Conservation (phyloP, 1,140 invertebrate genomes). For the Cataglyphis hispanica region DNA sequence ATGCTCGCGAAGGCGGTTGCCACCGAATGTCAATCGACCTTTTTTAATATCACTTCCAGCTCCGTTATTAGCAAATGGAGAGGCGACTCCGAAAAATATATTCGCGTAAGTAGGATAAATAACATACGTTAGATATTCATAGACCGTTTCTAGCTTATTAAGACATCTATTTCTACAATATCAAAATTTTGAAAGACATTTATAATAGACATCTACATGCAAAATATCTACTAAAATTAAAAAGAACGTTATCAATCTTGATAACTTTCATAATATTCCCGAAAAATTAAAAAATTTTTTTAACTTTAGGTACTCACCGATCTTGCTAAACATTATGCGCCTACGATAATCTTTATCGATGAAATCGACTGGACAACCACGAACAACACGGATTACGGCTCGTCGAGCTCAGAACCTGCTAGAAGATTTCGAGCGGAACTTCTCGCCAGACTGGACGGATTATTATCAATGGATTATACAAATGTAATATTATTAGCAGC, state of each 20-base stretch:
- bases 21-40: slow-evolving; percentile 93
- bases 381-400: slow-evolving; percentile 86
- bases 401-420: slow-evolving; percentile 96
- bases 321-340: slow-evolving; percentile 95
- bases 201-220: not conserved
- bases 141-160: not conserved
- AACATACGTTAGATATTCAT: not conserved
- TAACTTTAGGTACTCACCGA: slow-evolving; percentile 92
- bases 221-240: not conserved
- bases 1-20: slow-evolving; percentile 95
- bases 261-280: not conserved
- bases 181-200: not conserved
- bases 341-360: slow-evolving; percentile 98
- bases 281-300: not conserved
- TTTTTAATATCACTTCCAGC: slow-evolving; percentile 97
- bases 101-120: slow-evolving; percentile 88
- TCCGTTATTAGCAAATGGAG: slow-evolving; percentile 97
- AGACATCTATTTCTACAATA: not conserved
- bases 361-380: slow-evolving; percentile 97
- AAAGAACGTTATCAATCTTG: not conserved
- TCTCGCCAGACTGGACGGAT: slow-evolving; percentile 96
- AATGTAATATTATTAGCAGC: slow-evolving; percentile 94
- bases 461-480: slow-evolving; percentile 86
- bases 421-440: slow-evolving; percentile 97
- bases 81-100: slow-evolving; percentile 97